Evolutionary conservation across 2,113 vertebrate species (phyloP), one percentile per base, ranked within the genome.

Genomic region (Climacteris rufus): DNA sequence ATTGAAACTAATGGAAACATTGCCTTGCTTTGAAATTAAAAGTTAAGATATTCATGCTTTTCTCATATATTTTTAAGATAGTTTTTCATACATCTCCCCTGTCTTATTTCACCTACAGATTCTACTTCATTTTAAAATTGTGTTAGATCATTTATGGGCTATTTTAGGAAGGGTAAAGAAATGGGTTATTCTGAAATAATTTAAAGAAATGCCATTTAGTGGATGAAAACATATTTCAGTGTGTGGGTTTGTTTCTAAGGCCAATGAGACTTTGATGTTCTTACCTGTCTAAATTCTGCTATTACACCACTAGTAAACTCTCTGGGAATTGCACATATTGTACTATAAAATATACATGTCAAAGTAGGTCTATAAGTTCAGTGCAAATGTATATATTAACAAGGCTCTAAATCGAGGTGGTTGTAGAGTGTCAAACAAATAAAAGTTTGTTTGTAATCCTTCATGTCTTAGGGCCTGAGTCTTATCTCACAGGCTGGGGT

Each of bases 221-320:
- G 9, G 10, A 47, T 90, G 93, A 69, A 63, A 76, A 60, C 71
- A 81, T 84, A 87, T 54, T 94, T 93, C 68, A 42, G 40, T 80
- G 23, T 78, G 19, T 49, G 85, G 28, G 49, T 57, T 89, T 96
- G 15, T 94, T 95, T 96, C 86, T 89, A 86, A 94, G 83, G 80
- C 54, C 83, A 59, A 5, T 15, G 60, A 89, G 82, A 91, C 64
- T 92, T 45, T 91, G 61, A 81, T 95, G 66, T 80, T 95, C 56
- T 72, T 86, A 95, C 86, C 54, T 94, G 84, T 87, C 81, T 96
- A 95, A 91, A 70, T 94, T 90, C 72, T 91, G 53, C 72, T 90
- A 74, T 81, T 87, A 65, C 83, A 56, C 52, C 42, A 80, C 60
- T 61, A 90, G 50, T 72, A 96, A 97, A 71, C 87, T 95, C 81